These are phyloP conservation scores for Trididemnum nubilum DNA, from an alignment of 23 tunicate genomes.

Conservation along the genomic window DNA sequence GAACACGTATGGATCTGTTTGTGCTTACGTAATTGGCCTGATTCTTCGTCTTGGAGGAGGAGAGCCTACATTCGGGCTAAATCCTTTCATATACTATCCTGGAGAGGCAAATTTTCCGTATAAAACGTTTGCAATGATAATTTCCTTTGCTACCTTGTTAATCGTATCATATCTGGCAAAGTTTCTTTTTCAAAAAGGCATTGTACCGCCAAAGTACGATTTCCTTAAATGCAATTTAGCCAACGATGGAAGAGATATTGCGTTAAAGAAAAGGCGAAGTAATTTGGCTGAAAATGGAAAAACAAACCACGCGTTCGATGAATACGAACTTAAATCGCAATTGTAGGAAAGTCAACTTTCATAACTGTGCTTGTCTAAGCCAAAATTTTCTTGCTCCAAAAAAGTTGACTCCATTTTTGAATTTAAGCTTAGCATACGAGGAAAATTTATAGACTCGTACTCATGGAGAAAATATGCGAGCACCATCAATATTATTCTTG, in stretches of 20 bases:
- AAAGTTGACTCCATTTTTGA: too few species aligned
- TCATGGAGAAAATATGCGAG: too few species aligned
- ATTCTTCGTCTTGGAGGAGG: constrained; percentile 82
- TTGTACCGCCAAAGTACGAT: constrained; percentile 51
- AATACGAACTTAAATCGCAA: too few species aligned
- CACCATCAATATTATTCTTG: too few species aligned
- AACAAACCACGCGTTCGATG: neutral
- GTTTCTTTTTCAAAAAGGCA: constrained; percentile 28
- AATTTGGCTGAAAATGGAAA: neutral
- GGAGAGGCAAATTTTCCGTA: constrained; percentile 73
- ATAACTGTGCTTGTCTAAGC: too few species aligned
- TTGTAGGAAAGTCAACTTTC: too few species aligned
- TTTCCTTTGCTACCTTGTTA: constrained; percentile 30
- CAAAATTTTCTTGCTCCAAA: too few species aligned
- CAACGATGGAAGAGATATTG: constrained; percentile 56
- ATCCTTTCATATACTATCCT: constrained; percentile 74
- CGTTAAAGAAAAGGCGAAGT: constrained; percentile 10
- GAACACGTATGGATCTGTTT: constrained; percentile 80
- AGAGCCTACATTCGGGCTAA: constrained; percentile 44
- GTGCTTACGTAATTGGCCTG: constrained; percentile 63
- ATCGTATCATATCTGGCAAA: constrained; percentile 41
- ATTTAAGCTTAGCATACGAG: too few species aligned
- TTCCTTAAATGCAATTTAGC: constrained; percentile 65
- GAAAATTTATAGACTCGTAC: too few species aligned
- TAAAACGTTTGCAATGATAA: constrained; percentile 71